phyloP scores from a whole-genome alignment of 2,113 vertebrate species.

The Salminus brasiliensis region DNA sequence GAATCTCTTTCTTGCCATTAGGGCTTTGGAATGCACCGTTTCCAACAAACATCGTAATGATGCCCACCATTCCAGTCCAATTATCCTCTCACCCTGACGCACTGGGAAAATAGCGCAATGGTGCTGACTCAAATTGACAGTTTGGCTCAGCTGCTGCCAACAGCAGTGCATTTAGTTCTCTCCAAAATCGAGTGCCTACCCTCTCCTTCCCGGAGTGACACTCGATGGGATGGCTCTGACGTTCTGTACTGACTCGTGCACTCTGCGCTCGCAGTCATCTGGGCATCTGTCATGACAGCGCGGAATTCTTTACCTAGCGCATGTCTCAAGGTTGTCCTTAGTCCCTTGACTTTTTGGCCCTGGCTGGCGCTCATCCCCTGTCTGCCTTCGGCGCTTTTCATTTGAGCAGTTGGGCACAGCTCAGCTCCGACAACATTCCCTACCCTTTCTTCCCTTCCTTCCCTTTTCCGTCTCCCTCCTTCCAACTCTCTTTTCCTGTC shows the following conservation, averaged over 20 bases:
- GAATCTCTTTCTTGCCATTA: neutral
- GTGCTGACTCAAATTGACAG: slow-evolving; percentile 38
- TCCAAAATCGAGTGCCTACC: slow-evolving; percentile 13
- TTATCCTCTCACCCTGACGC: slow-evolving; percentile 32
- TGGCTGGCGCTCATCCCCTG: neutral
- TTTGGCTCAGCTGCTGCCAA: slow-evolving; percentile 30
- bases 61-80: slow-evolving; percentile 19
- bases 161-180: slow-evolving; percentile 22
- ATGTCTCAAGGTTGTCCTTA: neutral
- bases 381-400: neutral
- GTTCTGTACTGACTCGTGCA: slow-evolving; percentile 16
- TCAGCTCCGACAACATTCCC: neutral
- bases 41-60: slow-evolving; percentile 38
- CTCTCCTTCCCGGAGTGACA: neutral
- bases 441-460: neutral
- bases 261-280: neutral
- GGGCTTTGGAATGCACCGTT: neutral
- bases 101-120: slow-evolving; percentile 6
- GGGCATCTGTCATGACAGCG: neutral
- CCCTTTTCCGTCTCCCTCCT: neutral
- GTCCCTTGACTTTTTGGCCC: neutral
- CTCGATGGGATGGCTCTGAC: neutral
- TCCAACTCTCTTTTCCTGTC: neutral
- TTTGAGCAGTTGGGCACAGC: neutral
- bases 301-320: neutral